Evolutionary conservation across 2,113 vertebrate genomes (phyloP), one percentile per base, ranked within the genome.

Genomic region (Hymenochirus boettgeri): DNA sequence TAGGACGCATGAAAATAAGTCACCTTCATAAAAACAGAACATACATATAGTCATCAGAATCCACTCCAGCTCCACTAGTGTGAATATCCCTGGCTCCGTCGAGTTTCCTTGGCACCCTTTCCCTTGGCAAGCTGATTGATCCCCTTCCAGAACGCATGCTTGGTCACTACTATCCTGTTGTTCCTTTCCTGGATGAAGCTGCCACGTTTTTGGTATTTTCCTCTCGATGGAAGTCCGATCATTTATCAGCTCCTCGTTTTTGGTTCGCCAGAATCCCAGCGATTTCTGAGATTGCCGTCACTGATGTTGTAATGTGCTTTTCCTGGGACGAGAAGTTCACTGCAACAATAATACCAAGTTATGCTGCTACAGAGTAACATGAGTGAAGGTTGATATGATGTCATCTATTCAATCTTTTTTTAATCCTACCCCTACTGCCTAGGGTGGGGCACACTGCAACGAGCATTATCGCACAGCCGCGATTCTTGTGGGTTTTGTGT

Each of bases 191-290:
- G 88, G 82, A 42, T 90, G 77, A 60, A 72, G 64, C 74, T 66
- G 45, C 48, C 59, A 70, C 59, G 86, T 70, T 45, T 77, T 70
- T 77, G 80, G n/a, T n/a, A 45, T 86, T 87, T 76, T 88, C 86
- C 54, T 82, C 79, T 69, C 77, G 89, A 71, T 89, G 87, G 72
- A 65, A 74, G 73, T 79, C n/a, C 79, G 64, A 88, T 77, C 52
- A 85, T 82, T 80, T 70, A 88, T 71, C 3, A 95, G 79, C 6
- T 89, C 91, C 61, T 87, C 69, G 26, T 92, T 86, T 78, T 90
- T 88, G 19, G 71, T 80, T 70, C 88, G 89, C 37, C 94, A 78
- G 4, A 82, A 82, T 62, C 86, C 86, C 52, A 92, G 81, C 6
- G 77, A 80, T 73, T 77, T 82, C 37, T 86, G 74, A 1, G 85